phyloP scores from a whole-genome alignment of 2,888 invertebrate species.

The Mermis nigrescens region DNA sequence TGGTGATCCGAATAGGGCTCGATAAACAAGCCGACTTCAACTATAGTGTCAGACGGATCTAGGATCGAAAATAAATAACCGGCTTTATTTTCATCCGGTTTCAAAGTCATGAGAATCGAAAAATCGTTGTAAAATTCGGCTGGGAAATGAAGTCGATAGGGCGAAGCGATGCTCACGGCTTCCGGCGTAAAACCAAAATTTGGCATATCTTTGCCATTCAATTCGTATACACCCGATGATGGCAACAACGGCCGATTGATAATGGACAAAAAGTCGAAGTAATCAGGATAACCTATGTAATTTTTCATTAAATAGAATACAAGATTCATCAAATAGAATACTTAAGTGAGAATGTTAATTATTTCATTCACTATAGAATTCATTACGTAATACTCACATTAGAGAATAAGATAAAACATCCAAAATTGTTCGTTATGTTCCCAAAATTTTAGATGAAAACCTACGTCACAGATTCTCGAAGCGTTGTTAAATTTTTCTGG shows the following conservation, averaged over 20 bases:
- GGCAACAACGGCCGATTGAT: slow-evolving; percentile 52
- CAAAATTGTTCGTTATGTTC: too few species aligned
- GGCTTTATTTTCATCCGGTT: slow-evolving; percentile 46
- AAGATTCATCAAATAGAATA: background rate
- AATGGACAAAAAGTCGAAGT: background rate
- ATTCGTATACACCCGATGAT: slow-evolving; percentile 49
- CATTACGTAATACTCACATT: too few species aligned
- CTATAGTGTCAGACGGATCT: slow-evolving; percentile 70
- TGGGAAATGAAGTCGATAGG: slow-evolving; percentile 26
- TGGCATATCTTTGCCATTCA: slow-evolving; percentile 63
- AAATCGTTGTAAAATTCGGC: slow-evolving; percentile 57
- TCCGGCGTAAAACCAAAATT: slow-evolving; percentile 61
- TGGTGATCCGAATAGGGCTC: slow-evolving; percentile 57
- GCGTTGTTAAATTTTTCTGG: too few species aligned
- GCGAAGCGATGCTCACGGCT: slow-evolving; percentile 50
- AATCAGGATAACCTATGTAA: background rate
- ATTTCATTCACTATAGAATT: too few species aligned
- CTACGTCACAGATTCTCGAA: too few species aligned
- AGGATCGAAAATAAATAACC: slow-evolving; percentile 70
- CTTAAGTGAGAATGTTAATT: too few species aligned
- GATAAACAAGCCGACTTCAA: slow-evolving; percentile 49
- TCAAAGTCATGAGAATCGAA: slow-evolving; percentile 59
- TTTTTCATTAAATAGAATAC: background rate
- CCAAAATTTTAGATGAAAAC: too few species aligned
- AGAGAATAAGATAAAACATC: too few species aligned